Percentiles rank a stretch among this genome's conserved stretches.
These are phyloP conservation scores for Episyrphus balteatus DNA, from an alignment of 1,140 invertebrate species.

Conservation along the genomic window DNA sequence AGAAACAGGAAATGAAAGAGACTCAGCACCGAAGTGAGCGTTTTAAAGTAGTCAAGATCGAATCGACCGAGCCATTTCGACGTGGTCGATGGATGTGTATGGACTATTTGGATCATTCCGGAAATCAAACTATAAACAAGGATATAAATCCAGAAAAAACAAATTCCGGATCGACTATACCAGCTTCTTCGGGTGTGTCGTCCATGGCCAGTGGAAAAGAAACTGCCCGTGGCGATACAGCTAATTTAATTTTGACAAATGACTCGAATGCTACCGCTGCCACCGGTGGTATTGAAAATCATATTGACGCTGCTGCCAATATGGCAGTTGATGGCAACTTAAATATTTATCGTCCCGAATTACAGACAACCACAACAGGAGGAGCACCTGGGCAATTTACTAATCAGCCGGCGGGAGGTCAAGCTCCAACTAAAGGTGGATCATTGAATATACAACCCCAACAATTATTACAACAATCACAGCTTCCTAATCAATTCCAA, in stretches of 20 bases:
- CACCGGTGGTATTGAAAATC: constrained; percentile 19
- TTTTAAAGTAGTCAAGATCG: constrained; percentile 94
- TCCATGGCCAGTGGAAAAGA: constrained; percentile 3
- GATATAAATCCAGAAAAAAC: background rate
- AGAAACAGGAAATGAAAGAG: constrained; percentile 53
- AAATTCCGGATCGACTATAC: constrained; percentile 1
- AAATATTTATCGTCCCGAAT: constrained; percentile 38
- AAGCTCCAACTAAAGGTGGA: constrained; percentile 16
- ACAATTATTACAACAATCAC: constrained; percentile 28
- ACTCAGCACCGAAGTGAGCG: constrained; percentile 69
- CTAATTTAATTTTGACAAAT: constrained; percentile 30
- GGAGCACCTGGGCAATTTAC: background rate
- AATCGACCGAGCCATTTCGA: constrained; percentile 87
- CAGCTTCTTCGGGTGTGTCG: constrained; percentile 13
- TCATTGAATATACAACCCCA: no score
- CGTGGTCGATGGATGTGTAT: constrained; percentile 90
- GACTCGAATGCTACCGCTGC: constrained; percentile 15
- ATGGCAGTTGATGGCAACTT: constrained; percentile 39
- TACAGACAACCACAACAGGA: constrained; percentile 33
- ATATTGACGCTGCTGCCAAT: constrained; percentile 20
- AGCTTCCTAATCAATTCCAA: constrained; percentile 36
- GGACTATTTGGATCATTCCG: constrained; percentile 81
- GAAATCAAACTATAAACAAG: constrained; percentile 15
- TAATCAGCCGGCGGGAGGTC: no score
- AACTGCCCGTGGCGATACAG: constrained; percentile 1